phyloP scores from a whole-genome alignment of 2,888 invertebrate species.

The Coenonympha glycerion region DNA sequence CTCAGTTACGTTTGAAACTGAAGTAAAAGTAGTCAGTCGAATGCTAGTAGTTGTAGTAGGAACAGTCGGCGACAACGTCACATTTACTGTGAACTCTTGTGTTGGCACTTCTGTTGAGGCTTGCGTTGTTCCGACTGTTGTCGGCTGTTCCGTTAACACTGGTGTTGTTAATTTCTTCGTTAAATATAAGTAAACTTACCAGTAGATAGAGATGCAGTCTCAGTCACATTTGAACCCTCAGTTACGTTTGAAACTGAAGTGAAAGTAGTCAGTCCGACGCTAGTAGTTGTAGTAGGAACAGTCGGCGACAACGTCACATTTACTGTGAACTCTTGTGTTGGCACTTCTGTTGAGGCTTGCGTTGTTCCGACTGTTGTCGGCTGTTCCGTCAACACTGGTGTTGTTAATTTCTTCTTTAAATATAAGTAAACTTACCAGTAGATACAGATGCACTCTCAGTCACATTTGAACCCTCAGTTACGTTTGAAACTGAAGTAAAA shows the following conservation, averaged over 20 bases:
- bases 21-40: constrained; percentile 22
- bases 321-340: no score
- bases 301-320: no score
- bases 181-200: no score
- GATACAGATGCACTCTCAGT: constrained; percentile 32
- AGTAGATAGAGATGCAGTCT: no score
- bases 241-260: no score
- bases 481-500: constrained; percentile 29
- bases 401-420: constrained; percentile 22
- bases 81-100: constrained; percentile 57
- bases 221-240: no score
- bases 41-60: constrained; percentile 46
- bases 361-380: constrained; percentile 22
- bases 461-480: constrained; percentile 34
- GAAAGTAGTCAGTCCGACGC: no score
- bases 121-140: constrained; percentile 23
- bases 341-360: constrained; percentile 28
- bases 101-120: constrained; percentile 34
- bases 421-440: constrained; percentile 25
- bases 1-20: constrained; percentile 33
- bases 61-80: constrained; percentile 47
- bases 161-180: constrained; percentile 25
- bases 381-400: constrained; percentile 22
- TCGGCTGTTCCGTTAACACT: constrained; percentile 19
- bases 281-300: no score